phyloP scores from a whole-genome alignment of 2,113 vertebrate species.

The Gyps fulvus region DNA sequence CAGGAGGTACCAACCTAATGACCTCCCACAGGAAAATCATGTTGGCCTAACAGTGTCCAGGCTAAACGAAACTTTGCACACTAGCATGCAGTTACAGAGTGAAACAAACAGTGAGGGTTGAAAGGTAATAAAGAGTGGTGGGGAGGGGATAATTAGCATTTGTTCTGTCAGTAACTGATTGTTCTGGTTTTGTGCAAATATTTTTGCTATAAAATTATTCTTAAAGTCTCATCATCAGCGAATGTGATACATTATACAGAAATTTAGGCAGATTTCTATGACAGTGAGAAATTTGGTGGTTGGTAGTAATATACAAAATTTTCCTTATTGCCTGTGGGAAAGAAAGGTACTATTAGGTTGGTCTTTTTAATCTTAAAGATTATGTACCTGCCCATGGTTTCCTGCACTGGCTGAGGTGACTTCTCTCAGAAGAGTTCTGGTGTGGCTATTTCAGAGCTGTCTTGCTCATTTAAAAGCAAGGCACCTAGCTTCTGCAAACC shows the following conservation, averaged over 20 bases:
- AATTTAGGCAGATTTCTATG: background rate
- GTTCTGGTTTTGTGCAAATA: background rate
- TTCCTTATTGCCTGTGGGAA: background rate
- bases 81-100: background rate
- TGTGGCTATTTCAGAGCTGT: background rate
- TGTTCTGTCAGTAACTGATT: background rate
- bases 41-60: background rate
- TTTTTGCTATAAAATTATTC: background rate
- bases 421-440: background rate
- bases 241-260: background rate
- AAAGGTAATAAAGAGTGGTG: background rate
- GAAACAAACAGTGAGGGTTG: background rate
- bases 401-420: background rate
- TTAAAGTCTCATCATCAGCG: background rate
- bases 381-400: background rate
- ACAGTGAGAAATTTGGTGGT: background rate
- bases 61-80: background rate
- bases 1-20: background rate
- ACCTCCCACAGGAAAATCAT: slow-evolving; percentile 5
- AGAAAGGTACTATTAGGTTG: background rate
- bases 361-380: background rate
- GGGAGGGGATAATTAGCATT: background rate
- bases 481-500: background rate
- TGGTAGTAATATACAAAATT: background rate
- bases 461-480: background rate